Base-by-base conservation (phyloP, 1,140 invertebrate genomes). In the Dinothrombium tinctorium region DNA sequence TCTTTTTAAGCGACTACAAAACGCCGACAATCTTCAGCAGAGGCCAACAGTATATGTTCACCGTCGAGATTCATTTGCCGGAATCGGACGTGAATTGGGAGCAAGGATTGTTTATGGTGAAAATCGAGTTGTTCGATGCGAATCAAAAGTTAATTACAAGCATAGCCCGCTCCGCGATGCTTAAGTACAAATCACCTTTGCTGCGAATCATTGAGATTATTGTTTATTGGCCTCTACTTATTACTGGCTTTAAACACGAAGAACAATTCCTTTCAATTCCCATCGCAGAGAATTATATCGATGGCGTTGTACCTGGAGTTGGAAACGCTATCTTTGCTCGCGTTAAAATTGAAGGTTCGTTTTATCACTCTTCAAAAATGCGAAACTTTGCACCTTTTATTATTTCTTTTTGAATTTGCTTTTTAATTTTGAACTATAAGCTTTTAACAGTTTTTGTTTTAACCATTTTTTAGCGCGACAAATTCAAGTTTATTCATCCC, bases 51-150 rank as follows among this genome's bases (percentile, higher is more conserved):
- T 43, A 43, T 31, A n/a, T 17, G 8, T 37, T 43, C 21, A n/a
- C 15, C 8, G 20, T 43, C 20, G 35, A 43, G 12, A 9, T 43
- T 22, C 7, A 37, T 43, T 20, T 43, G 0, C 41, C 41, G 3
- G 41, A 43, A 43, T 37, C 33, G 2, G 41, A 43, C 15, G 28
- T 38, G 17, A 43, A 43, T 32, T 43, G 41, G 41, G 14, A 28
- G 29, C 41, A 43, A 25, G 41, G 41, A 4, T 28, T 40, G 28
- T 40, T 40, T 21, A 43, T 43, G 41, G 19, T 43, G 11, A 23
- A 28, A 31, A 15, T 43, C 9, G n/a, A 28, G 7, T 23, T 43
- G 32, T n/a, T 43, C 3, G 41, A 43, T 32, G 17, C 19, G 14
- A 37, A 37, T 3, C 11, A 29, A 3, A 22, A 26, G 9, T n/a